Base-by-base conservation (phyloP, 2,797 vertebrate genomes). In the Sandelia bainsii region DNA sequence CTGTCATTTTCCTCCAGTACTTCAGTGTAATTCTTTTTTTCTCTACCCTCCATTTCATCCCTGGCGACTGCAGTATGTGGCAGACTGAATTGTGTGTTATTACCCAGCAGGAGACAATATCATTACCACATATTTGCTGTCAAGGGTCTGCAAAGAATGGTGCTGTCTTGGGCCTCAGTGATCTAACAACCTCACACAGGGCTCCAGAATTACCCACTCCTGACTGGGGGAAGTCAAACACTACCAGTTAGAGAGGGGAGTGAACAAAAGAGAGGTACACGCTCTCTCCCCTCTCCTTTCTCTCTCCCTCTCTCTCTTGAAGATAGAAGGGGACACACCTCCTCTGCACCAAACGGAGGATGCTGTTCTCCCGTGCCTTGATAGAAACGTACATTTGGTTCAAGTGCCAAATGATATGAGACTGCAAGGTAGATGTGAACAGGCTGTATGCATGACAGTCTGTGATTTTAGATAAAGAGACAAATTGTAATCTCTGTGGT, bases 91-190 rank as follows among this genome's bases (percentile, higher is more conserved):
- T 95, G 95, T 95, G 94, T 95, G 95, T 95, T 95, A 95, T 95
- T 95, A 95, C 95, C 93, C 94, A 95, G 95, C 94, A 93, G 94
- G 94, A 95, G 94, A 95, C 94, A 95, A 95, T 95, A 95, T 95
- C 94, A 95, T 95, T 95, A 95, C 94, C 93, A 91, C 94, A 94
- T 95, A 95, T 95, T 95, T 95, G 93, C 94, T 94, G 93, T 95
- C 94, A 95, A 95, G 95, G 94, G 94, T 95, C 94, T 95, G 93
- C 93, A 94, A 95, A 94, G 95, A 95, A 95, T 93, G 92, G 93
- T 93, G 92, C 92, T 92, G 91, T 93, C 92, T 92, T 93, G 92
- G 93, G 93, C 91, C 93, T 94, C 91, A 93, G 92, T 94, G 93
- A 95, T 94, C 95, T 95, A 94, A 95, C 94, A 95, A 94, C 93